A percentile compares a stretch with the other conserved stretches of the same genome.
phyloP scores from a whole-genome alignment of 1,140 invertebrate genomes.

The Leptopilina boulardi region DNA sequence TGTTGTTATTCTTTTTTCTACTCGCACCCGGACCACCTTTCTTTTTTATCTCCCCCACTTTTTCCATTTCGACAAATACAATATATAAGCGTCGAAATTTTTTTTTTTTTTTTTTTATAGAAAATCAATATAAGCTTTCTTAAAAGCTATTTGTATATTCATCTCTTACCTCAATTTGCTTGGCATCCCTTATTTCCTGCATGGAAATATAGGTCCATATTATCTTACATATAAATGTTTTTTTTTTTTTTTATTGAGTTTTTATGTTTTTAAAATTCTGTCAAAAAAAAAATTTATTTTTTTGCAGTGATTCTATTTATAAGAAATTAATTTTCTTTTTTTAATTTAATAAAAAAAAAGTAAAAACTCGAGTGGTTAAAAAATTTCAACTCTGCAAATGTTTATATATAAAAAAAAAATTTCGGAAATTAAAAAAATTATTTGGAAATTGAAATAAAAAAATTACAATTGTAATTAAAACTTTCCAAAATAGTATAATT shows the following conservation, averaged over 20 bases:
- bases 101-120: no score
- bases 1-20: conserved; percentile 37
- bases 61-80: conserved; percentile 27
- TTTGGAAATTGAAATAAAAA: no score
- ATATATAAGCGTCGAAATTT: neutral
- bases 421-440: no score
- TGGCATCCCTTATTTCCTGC: conserved; percentile 41
- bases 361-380: no score
- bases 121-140: conserved; percentile 26
- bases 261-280: neutral
- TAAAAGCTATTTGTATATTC: conserved; percentile 29
- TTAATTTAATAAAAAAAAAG: no score
- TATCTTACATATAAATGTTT: conserved; percentile 30
- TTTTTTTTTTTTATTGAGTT: neutral
- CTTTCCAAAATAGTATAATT: no score
- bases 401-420: no score
- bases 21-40: conserved; percentile 69
- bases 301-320: neutral
- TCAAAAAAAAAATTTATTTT: neutral
- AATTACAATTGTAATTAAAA: no score
- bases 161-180: conserved; percentile 40
- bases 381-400: no score
- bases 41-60: conserved; percentile 19
- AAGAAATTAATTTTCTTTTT: no score
- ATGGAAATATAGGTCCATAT: conserved; percentile 21